A percentile compares a stretch with the other conserved stretches of the same genome.
Evolutionary conservation across 35 echinoderm and acorn worm genomes (phyloP).

Genomic region (Holothuria glaberrima): DNA sequence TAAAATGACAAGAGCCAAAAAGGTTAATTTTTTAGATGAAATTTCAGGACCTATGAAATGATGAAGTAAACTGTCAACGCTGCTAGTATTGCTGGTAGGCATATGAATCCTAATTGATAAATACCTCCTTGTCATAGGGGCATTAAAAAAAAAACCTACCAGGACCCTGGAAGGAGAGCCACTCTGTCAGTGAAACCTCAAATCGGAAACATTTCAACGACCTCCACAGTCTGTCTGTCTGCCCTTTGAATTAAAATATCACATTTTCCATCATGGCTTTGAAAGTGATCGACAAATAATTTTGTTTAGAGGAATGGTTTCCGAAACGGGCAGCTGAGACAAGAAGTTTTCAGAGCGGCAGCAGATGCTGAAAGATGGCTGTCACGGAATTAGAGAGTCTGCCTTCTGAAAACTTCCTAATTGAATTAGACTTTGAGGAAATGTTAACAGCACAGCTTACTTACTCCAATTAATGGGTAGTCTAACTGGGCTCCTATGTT

Average conservation of each 20-base stretch:
- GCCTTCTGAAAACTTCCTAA: conserved; percentile 24
- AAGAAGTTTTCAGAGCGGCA: neutral
- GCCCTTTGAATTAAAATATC: conserved; percentile 19
- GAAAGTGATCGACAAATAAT: conserved; percentile 16
- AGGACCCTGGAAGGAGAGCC: conserved; percentile 1
- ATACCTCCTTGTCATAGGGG: neutral
- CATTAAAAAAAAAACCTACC: neutral
- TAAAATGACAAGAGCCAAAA: too few relatives aligned
- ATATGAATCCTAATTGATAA: too few relatives aligned
- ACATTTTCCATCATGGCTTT: neutral
- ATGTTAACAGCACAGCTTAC: conserved; percentile 45
- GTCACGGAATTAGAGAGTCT: neutral
- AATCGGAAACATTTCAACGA: conserved; percentile 10
- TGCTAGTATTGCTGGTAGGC: too few relatives aligned
- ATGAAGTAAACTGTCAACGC: too few relatives aligned
- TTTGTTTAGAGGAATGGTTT: conserved; percentile 11
- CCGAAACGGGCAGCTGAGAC: neutral
- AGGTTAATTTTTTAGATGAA: too few relatives aligned
- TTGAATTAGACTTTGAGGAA: conserved; percentile 28
- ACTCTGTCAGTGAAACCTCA: neutral
- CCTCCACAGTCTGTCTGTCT: conserved; percentile 22
- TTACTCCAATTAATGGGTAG: conserved; percentile 23
- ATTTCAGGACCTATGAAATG: too few relatives aligned
- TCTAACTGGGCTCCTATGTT: conserved; percentile 11
- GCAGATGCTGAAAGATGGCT: conserved; percentile 1